A percentile compares a stretch with the other conserved stretches of the same genome.
phyloP scores from a whole-genome alignment of 2,888 invertebrate species.

The Oscheius myriophilus region DNA sequence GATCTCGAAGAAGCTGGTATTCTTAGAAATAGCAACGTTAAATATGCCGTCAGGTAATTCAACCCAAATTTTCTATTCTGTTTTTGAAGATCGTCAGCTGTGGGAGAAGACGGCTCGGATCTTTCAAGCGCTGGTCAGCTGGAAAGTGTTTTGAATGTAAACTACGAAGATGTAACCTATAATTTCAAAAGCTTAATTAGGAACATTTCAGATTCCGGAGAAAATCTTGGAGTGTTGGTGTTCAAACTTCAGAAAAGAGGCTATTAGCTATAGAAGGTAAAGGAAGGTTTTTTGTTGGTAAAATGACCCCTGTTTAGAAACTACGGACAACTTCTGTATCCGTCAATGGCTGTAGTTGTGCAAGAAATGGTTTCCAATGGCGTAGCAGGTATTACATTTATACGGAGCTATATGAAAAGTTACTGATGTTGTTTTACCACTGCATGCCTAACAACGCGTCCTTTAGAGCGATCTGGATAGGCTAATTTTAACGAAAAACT shows the following conservation, averaged over 20 bases:
- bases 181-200: background rate
- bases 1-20: slow-evolving; percentile 7
- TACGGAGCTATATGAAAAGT: too few species aligned
- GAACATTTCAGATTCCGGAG: slow-evolving; percentile 56
- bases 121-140: slow-evolving; percentile 87
- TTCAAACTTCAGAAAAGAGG: slow-evolving; percentile 82
- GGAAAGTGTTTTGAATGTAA: slow-evolving; percentile 81
- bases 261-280: slow-evolving; percentile 83
- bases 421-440: too few species aligned
- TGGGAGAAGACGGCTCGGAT: slow-evolving; percentile 84
- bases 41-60: slow-evolving; percentile 17
- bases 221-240: slow-evolving; percentile 83
- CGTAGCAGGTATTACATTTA: slow-evolving; percentile 71
- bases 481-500: too few species aligned
- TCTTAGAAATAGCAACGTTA: background rate
- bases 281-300: slow-evolving; percentile 19
- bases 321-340: slow-evolving; percentile 79
- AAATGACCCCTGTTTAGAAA: slow-evolving; percentile 75
- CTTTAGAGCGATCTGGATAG: too few species aligned
- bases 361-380: slow-evolving; percentile 82
- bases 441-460: too few species aligned
- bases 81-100: slow-evolving; percentile 74
- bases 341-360: slow-evolving; percentile 83
- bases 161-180: slow-evolving; percentile 65
- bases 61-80: background rate